Base-by-base conservation (phyloP, 2,888 invertebrate genomes). In the Cosmorhoe ocellata region DNA sequence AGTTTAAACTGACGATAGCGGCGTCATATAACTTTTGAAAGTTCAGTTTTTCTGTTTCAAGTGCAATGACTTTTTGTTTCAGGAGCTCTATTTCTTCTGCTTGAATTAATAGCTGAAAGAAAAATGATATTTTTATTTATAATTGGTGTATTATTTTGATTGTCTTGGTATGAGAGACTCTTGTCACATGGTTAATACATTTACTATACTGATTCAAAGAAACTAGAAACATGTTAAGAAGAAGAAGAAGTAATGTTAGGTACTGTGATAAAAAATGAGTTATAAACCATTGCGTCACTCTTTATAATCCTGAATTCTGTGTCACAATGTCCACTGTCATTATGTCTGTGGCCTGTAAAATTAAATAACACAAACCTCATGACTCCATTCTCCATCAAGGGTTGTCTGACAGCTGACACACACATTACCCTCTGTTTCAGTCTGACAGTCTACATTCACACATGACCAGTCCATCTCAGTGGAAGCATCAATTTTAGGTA, bases 11-110 rank as follows among this genome's bases (percentile, higher is more conserved):
- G 4, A 90, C 85, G 49, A 91, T 81, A 1, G 91, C 91, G 31
- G 90, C 89, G 52, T 91, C 87, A 64, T 92, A 88, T 10, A 91
- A 66, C 64, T 88, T 91, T 74, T 92, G 91, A 56, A 92, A 88
- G 63, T 92, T 91, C 9, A 87, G 64, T 64, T 92, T 92, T 61
- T 93, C 92, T 36, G 90, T 90, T 64, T 93, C 92, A 46, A 93
- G 73, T 2, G 81, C 81, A 49, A 80, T 80, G 38, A 91, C 74
- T 71, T 92, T 91, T 61, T 91, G 90, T 74, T 92, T 91, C 11
- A 93, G 74, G 28, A 87, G 74, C 59, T 91, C 90, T 62, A 92
- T 89, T 67, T 93, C 92, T 75, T 91, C 90, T 0, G 87, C 84
- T 87, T 92, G 81, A 41, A 87, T 81, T 28, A 89, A 66, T 33